Base-by-base conservation (phyloP, 2,113 vertebrate genomes). In the Nyctibius bracteatus region DNA sequence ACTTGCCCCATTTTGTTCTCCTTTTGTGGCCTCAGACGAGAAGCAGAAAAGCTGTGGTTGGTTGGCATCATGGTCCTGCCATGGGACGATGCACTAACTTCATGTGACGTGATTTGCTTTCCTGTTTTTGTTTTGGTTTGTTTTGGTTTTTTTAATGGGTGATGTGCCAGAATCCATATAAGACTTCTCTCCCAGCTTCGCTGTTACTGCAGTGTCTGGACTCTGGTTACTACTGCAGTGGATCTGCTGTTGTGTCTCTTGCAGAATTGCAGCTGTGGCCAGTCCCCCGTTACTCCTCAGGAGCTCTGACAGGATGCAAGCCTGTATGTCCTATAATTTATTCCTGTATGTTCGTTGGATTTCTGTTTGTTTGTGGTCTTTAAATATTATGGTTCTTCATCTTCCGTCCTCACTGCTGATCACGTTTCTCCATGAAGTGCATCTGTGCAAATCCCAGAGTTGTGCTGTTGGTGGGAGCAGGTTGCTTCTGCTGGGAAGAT, bases 21-120 rank as follows among this genome's bases (percentile, higher is more conserved):
- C 51, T 73, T 83, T 88, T 51, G 25, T 66, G 74, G n/a, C 46
- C n/a, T 86, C 46, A 75, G 20, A 44, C 6, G 22, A 81, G 41
- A 86, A 77, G 46, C 13, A 58, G 63, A 41, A 58, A 58, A 58
- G 14, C 58, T 57, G 20, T 55, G 8, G 12, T 35, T 47, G 39
- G 3, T 31, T 66, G 49, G 10, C 5, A 9, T 51, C 2, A 0
- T 30, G 41, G 35, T 62, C 30, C n/a, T 87, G 51, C n/a, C 0
- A 0, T 49, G 25, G 52, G 31, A 37, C n/a, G 3, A 6, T 14
- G 10, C 23, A 3, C 52, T 62, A 22, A 22, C 37, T 67, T 49
- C 8, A 24, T 17, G 37, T 9, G 3, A 0, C 19, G 6, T 28
- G 14, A 72, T 65, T 52, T 91, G 11, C 39, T 71, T 67, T 66